Evolutionary conservation across 2,888 invertebrate species (phyloP).

Genomic region (Troilus luridus): DNA sequence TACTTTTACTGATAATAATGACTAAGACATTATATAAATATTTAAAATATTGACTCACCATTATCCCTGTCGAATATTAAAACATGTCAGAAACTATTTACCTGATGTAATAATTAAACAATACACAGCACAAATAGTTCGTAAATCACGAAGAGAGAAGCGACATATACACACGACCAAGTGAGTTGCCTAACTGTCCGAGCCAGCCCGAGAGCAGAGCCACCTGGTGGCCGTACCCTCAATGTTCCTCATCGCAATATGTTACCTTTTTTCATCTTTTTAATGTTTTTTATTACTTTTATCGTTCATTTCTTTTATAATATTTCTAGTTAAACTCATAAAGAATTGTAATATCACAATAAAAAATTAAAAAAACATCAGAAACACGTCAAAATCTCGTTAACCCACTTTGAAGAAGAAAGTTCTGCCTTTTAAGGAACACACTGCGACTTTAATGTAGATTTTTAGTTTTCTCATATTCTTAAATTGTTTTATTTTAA

Average conservation of each 20-base stretch:
- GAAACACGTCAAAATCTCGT: neutral
- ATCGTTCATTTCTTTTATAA: neutral
- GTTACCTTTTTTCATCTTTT: neutral
- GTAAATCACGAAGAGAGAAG: neutral
- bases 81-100: neutral
- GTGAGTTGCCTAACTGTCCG: neutral
- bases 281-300: neutral
- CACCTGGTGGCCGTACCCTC: constrained; percentile 17
- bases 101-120: neutral
- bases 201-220: neutral
- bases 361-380: neutral
- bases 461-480: neutral
- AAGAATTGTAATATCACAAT: neutral
- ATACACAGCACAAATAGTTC: neutral
- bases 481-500: neutral
- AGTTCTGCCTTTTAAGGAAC: neutral
- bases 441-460: neutral
- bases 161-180: neutral
- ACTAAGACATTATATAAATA: neutral
- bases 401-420: constrained; percentile 27
- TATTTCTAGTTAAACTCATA: neutral
- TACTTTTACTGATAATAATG: neutral
- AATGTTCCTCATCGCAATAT: neutral
- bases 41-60: neutral
- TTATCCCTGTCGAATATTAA: neutral